Base-by-base conservation (phyloP, 2,797 vertebrate genomes). In the Cossypha polioptera region DNA sequence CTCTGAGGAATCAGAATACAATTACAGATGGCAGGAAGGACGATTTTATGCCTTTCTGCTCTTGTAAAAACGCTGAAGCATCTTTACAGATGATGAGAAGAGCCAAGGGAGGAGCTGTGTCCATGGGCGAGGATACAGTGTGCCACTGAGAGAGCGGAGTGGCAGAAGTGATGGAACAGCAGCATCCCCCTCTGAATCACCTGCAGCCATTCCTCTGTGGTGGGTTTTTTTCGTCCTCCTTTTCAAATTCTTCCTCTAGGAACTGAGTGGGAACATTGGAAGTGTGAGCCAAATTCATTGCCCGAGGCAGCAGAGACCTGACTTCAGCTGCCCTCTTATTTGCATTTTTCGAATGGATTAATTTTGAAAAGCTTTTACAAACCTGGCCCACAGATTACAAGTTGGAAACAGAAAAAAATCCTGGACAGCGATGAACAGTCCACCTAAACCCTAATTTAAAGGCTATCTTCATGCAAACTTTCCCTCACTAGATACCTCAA, bases 121-220 rank as follows among this genome's bases (percentile, higher is more conserved):
- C 79, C 77, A 57, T 1, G 7, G 33, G 48, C 1, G 9, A 94
- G 66, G 53, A 48, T 17, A 25, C 18, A 54, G 42, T 0, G 0
- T 15, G 47, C 42, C 82, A 54, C 55, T 0, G 0, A 2, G 35
- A 48, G 26, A 47, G 31, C 0, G 1, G 65, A 66, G 59, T 0
- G 0, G 47, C 47, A 47, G 8, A 9, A 67, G 16, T 1, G 58
- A 72, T 7, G 35, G 59, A 76, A 29, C 20, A 50, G 75, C 58
- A 75, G 24, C 4, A 1, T 24, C 21, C 13, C 7, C 5, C 40
- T 55, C 50, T 9, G 36, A 81, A 74, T 31, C 54, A 75, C 62
- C 66, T 7, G 16, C 69, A 83, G 62, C 77, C 53, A 42, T 9
- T 61, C 71, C 71, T 54, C 50, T 43, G 20, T 2, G 47, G 25